phyloP scores from a whole-genome alignment of 2,888 invertebrate genomes.

The Actias luna region DNA sequence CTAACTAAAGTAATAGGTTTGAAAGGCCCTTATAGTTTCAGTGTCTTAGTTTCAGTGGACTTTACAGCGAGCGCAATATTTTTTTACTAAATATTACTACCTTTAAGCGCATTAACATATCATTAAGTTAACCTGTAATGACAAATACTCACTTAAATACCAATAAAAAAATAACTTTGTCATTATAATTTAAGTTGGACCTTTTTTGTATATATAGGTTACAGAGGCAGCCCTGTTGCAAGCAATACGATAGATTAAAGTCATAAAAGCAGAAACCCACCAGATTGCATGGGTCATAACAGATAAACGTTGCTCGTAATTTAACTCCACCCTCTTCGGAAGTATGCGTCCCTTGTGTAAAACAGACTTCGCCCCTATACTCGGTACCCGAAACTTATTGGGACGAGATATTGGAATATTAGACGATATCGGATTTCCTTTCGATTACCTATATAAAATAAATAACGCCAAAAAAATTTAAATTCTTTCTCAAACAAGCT shows the following conservation, averaged over 20 bases:
- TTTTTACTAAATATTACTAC: too few relatives aligned
- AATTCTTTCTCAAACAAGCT: too few relatives aligned
- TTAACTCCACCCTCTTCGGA: constrained; percentile 48
- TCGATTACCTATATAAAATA: not conserved
- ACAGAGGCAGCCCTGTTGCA: constrained; percentile 37
- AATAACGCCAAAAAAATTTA: too few relatives aligned
- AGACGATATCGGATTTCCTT: constrained; percentile 12
- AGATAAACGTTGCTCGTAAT: constrained; percentile 68
- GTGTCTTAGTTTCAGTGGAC: too few relatives aligned
- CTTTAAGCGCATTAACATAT: too few relatives aligned
- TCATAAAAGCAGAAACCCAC: constrained; percentile 43
- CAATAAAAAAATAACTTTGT: too few relatives aligned
- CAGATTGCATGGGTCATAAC: constrained; percentile 71
- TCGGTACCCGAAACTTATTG: constrained; percentile 13
- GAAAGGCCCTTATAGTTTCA: too few relatives aligned
- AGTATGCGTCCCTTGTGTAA: constrained; percentile 50
- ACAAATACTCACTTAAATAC: too few relatives aligned
- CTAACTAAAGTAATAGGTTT: too few relatives aligned
- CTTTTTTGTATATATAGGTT: not conserved
- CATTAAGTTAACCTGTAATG: too few relatives aligned
- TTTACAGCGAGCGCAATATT: too few relatives aligned
- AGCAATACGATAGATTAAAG: constrained; percentile 52
- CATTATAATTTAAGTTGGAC: not conserved
- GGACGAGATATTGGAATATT: constrained; percentile 15
- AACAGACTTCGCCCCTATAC: constrained; percentile 30